Percentiles rank a stretch among this genome's conserved stretches.
phyloP scores from a whole-genome alignment of 2,113 vertebrate genomes.

The Actenoides lindsayi region DNA sequence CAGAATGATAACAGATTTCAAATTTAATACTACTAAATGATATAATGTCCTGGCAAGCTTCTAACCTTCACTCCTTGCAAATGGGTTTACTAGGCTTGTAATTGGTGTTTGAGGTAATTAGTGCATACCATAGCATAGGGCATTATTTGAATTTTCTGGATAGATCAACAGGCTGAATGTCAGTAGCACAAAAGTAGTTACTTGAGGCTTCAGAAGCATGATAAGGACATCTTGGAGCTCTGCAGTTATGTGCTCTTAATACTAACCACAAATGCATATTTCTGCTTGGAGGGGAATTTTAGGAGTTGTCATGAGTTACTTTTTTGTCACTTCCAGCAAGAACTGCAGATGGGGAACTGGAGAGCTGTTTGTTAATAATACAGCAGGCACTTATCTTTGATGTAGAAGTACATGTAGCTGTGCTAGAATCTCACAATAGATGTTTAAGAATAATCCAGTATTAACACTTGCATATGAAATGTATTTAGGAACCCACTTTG shows the following conservation, averaged over 20 bases:
- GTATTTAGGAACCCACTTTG: not conserved
- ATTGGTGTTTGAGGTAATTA: not conserved
- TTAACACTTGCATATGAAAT: not conserved
- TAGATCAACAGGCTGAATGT: not conserved
- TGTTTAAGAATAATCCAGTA: not conserved
- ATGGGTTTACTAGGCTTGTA: not conserved
- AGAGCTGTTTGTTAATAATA: not conserved
- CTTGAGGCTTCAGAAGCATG: not conserved
- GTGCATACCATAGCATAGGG: not conserved
- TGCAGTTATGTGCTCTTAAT: not conserved
- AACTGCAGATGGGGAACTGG: not conserved
- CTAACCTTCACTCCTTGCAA: not conserved
- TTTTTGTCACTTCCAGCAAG: not conserved
- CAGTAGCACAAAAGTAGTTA: not conserved
- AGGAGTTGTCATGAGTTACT: not conserved
- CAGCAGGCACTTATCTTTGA: not conserved
- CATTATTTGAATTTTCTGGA: not conserved
- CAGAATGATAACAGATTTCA: not conserved
- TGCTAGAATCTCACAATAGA: not conserved
- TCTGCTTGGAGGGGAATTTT: not conserved
- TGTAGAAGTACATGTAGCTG: not conserved
- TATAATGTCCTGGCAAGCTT: not conserved
- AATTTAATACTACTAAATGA: not conserved
- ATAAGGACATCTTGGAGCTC: not conserved
- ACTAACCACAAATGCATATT: fast-evolving